Evolutionary conservation across 1,140 invertebrate species (phyloP), one percentile per base, ranked within the genome.

Genomic region (Tenebrio molitor): DNA sequence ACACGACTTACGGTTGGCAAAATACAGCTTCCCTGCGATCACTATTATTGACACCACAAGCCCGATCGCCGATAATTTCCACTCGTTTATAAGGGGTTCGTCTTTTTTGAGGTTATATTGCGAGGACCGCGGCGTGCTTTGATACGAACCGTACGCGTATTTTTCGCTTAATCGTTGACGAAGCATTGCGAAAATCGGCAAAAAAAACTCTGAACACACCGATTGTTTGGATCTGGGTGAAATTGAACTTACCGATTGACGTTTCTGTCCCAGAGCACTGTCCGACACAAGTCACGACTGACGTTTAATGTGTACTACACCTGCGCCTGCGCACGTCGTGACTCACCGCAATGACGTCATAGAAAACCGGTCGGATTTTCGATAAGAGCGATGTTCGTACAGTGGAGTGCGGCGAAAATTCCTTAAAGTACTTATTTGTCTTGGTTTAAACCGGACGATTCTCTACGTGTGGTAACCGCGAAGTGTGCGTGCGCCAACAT

Each of bases 31-130:
- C 21, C 29, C 41, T 21, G 44, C 12, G 34, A 81, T 67, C 16
- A 81, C 62, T 19, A 72, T n/a, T 14, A 79, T 64, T 5, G 78
- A 80, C 8, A 80, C 42, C 65, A 78, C 33, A 16, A 81, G 63
- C n/a, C 77, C 80, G 44, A 66, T 73, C 21, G 75, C n/a, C n/a
- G 73, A 77, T 21, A 76, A 72, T 74, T 72, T 79, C 69, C 75
- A 67, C 65, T 80, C 79, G 63, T 44, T 79, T 12, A 67, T 16
- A 12, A 76, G 29, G 2, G 72, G 34, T 39, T 69, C 29, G 12
- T 77, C 73, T 34, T 74, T 50, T 14, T 73, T 71, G 42, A 25
- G 53, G 33, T 64, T 39, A 63, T 12, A n/a, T 63, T 53, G 12
- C 21, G 42, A 16, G 16, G 10, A n/a, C 19, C n/a, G 29, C 10